phyloP scores from a whole-genome alignment of 2,113 vertebrate genomes.

The Sminthopsis crassicaudata region DNA sequence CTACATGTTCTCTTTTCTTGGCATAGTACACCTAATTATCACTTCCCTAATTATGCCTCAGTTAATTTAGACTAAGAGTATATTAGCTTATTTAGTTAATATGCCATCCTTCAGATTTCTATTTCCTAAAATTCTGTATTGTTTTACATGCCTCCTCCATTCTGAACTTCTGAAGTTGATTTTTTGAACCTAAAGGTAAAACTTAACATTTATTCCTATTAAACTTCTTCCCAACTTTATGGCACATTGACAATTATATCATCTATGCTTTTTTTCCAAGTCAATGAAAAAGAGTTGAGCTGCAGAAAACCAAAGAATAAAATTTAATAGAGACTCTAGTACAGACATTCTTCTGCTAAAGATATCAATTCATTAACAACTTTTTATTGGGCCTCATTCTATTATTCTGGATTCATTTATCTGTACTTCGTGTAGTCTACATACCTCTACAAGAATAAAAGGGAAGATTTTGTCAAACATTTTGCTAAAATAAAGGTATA shows the following conservation, averaged over 20 bases:
- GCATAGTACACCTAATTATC: neutral
- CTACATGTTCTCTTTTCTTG: neutral
- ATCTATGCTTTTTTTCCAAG: neutral
- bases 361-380: neutral
- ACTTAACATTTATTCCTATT: neutral
- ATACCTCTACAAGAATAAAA: neutral
- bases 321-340: neutral
- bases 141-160: neutral
- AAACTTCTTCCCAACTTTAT: neutral
- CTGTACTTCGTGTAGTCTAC: neutral
- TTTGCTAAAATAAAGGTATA: neutral
- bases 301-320: neutral
- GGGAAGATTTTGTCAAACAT: neutral
- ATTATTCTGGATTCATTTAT: neutral
- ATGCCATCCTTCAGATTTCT: neutral
- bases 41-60: neutral
- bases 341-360: neutral
- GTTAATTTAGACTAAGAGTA: neutral
- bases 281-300: neutral
- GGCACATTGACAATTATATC: neutral
- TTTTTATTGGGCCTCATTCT: neutral
- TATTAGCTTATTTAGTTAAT: neutral
- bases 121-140: neutral
- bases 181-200: neutral
- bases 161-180: neutral